phyloP scores from a whole-genome alignment of 2,113 vertebrate genomes.

The Ornithorhynchus anatinus region DNA sequence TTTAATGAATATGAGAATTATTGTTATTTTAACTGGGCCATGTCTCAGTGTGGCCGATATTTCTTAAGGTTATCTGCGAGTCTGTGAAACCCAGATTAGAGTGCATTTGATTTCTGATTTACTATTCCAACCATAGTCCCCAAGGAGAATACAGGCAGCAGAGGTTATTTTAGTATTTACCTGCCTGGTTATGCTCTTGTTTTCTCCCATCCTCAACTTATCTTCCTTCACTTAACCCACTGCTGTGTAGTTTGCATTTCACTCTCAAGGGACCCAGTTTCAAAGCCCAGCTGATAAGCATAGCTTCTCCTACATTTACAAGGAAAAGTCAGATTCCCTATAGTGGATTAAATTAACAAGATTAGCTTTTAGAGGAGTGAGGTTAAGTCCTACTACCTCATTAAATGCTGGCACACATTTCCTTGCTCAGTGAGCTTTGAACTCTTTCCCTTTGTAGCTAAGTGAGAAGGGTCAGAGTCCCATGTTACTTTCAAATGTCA shows the following conservation, averaged over 20 bases:
- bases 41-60: background rate
- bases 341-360: slow-evolving; percentile 12
- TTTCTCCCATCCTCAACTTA: background rate
- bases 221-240: rapidly evolving
- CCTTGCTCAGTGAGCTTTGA: background rate
- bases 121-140: background rate
- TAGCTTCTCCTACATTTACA: background rate
- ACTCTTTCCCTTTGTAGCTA: background rate
- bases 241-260: background rate
- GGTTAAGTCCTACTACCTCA: background rate
- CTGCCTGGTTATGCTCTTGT: background rate
- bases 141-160: background rate
- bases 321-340: slow-evolving; percentile 2
- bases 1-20: no score
- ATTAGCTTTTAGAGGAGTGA: background rate
- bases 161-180: background rate
- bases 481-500: slow-evolving; percentile 18
- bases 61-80: background rate
- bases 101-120: background rate
- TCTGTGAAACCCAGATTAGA: background rate
- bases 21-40: no score
- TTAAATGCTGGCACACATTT: rapidly evolving
- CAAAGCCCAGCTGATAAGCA: slow-evolving; percentile 8
- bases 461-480: slow-evolving; percentile 50
- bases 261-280: background rate